Conservation (phyloP, 2,888 invertebrate species). For the Tanytarsus gracilentus region DNA sequence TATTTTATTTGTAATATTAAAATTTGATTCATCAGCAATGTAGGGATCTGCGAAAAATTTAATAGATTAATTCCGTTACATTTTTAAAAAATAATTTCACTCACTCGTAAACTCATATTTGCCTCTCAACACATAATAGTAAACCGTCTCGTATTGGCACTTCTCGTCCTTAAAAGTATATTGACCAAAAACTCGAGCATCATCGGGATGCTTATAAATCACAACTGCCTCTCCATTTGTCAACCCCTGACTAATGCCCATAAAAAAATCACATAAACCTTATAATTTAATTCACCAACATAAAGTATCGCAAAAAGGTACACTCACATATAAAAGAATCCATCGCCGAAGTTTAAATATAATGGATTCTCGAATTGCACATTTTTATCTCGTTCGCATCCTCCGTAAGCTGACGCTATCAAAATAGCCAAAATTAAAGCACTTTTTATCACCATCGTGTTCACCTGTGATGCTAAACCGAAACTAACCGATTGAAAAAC, state of each 20-base stretch:
- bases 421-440: background rate
- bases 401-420: background rate
- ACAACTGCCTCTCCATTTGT: conserved; percentile 16
- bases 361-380: conserved; percentile 10
- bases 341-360: conserved; percentile 7
- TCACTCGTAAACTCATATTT: conserved; percentile 27
- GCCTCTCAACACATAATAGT: conserved; percentile 8
- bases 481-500: conserved; percentile 21
- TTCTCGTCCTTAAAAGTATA: conserved; percentile 21
- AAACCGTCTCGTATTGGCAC: conserved; percentile 19
- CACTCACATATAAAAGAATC: conserved; percentile 26
- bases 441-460: background rate
- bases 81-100: background rate
- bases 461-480: background rate
- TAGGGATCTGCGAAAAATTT: conserved; percentile 26
- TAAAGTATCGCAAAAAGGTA: background rate
- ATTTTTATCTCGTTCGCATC: conserved; percentile 8
- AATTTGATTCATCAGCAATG: background rate
- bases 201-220: conserved; percentile 24
- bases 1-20: conserved; percentile 16
- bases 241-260: conserved; percentile 23
- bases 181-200: conserved; percentile 18
- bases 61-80: background rate
- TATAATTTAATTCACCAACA: background rate
- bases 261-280: background rate